Percentiles rank a stretch among this genome's conserved stretches.
phyloP scores from a whole-genome alignment of 2,797 vertebrate species.

The Lepus townsendii region DNA sequence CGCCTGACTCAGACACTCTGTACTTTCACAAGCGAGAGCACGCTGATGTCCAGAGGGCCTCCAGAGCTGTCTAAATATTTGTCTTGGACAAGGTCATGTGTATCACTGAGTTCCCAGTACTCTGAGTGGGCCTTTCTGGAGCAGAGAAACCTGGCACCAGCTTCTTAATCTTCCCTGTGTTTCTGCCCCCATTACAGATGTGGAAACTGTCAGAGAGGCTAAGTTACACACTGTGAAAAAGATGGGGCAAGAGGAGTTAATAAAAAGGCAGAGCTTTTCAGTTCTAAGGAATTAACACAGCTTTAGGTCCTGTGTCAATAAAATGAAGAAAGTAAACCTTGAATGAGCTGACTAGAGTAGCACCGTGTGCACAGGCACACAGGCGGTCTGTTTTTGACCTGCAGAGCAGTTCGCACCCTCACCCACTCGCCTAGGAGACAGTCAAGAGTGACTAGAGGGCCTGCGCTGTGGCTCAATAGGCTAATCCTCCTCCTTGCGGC shows the following conservation, averaged over 20 bases:
- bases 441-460: not conserved
- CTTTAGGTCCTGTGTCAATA: not conserved
- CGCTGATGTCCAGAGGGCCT: not conserved
- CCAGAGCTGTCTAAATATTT: slow-evolving; percentile 42
- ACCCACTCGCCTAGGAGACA: not conserved
- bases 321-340: not conserved
- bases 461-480: too few relatives aligned
- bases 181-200: not conserved
- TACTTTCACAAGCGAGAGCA: slow-evolving; percentile 18
- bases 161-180: not conserved
- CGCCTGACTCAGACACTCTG: slow-evolving; percentile 2
- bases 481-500: too few relatives aligned
- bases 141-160: not conserved
- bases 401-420: not conserved
- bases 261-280: not conserved
- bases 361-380: not conserved
- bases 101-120: not conserved
- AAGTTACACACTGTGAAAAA: not conserved
- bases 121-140: not conserved
- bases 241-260: not conserved
- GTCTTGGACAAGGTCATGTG: slow-evolving; percentile 3
- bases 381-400: not conserved
- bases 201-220: slow-evolving; percentile 9
- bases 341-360: not conserved
- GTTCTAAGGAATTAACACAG: slow-evolving; percentile 36